Evolutionary conservation across 2,888 invertebrate genomes (phyloP).

Genomic region (Caenorhabditis becei): DNA sequence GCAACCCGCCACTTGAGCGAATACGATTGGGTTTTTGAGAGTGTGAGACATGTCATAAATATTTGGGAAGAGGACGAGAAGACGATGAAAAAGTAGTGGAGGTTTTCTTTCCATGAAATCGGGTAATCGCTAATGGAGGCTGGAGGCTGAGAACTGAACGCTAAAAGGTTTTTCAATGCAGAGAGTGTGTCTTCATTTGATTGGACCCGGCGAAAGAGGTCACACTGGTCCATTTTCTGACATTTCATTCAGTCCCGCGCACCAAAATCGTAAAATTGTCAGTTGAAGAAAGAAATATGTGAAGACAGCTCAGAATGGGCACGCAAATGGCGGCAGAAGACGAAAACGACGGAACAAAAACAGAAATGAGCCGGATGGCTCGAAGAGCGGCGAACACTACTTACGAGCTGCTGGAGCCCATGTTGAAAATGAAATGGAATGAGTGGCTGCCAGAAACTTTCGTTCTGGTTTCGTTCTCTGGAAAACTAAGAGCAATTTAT

Average conservation of each 20-base stretch:
- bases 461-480: not conserved
- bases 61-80: not conserved
- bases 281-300: slow-evolving; percentile 45
- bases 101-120: slow-evolving; percentile 20
- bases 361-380: slow-evolving; percentile 59
- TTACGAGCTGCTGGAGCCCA: slow-evolving; percentile 44
- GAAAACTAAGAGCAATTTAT: slow-evolving; percentile 4
- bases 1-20: slow-evolving; percentile 39
- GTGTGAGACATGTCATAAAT: slow-evolving; percentile 26
- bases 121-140: slow-evolving; percentile 40
- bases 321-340: slow-evolving; percentile 26
- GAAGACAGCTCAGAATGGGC: slow-evolving; percentile 48
- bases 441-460: slow-evolving; percentile 22
- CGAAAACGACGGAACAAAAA: slow-evolving; percentile 45
- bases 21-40: slow-evolving; percentile 23
- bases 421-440: slow-evolving; percentile 21
- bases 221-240: slow-evolving; percentile 17
- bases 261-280: slow-evolving; percentile 50
- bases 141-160: slow-evolving; percentile 33
- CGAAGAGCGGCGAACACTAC: slow-evolving; percentile 37
- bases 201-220: slow-evolving; percentile 15
- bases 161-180: slow-evolving; percentile 24
- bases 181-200: slow-evolving; percentile 20
- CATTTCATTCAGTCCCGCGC: slow-evolving; percentile 9
- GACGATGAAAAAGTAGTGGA: slow-evolving; percentile 9